Percentiles rank a stretch among this genome's conserved stretches.
Evolutionary conservation across 2,888 invertebrate genomes (phyloP).

Genomic region (Mylabris sibirica): DNA sequence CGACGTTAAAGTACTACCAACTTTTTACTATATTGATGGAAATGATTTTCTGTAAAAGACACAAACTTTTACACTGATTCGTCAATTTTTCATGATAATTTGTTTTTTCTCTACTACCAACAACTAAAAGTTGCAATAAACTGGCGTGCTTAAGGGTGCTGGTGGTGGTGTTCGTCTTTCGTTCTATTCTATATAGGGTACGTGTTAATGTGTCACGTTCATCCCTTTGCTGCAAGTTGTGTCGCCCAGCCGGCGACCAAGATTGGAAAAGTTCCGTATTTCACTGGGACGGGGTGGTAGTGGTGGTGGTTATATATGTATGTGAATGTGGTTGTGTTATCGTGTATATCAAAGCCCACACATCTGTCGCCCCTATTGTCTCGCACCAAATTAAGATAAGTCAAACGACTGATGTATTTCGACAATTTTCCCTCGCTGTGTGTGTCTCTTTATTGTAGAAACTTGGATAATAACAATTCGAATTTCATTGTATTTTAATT

Average conservation of each 20-base stretch:
- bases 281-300: not conserved
- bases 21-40: constrained; percentile 41
- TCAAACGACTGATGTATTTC: constrained; percentile 8
- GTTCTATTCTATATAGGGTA: constrained; percentile 39
- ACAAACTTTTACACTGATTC: not conserved
- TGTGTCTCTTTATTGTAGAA: not conserved
- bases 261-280: constrained; percentile 57
- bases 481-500: constrained; percentile 11
- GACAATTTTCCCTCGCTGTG: not conserved
- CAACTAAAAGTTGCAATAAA: constrained; percentile 33
- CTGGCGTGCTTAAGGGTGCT: constrained; percentile 22
- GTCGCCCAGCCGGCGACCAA: constrained; percentile 50
- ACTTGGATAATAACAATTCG: not conserved
- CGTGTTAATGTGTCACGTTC: constrained; percentile 61
- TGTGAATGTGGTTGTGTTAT: not conserved
- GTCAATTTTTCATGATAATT: not conserved
- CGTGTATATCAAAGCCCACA: constrained; percentile 2
- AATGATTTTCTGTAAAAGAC: constrained; percentile 40
- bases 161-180: constrained; percentile 39
- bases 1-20: constrained; percentile 52
- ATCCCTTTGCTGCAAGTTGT: constrained; percentile 45
- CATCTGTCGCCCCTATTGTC: constrained; percentile 4
- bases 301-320: not conserved
- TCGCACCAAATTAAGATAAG: constrained; percentile 11
- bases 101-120: not conserved